These are phyloP conservation scores for Megalonaias nervosa DNA, from an alignment of 1,140 invertebrate genomes.

Conservation along the genomic window DNA sequence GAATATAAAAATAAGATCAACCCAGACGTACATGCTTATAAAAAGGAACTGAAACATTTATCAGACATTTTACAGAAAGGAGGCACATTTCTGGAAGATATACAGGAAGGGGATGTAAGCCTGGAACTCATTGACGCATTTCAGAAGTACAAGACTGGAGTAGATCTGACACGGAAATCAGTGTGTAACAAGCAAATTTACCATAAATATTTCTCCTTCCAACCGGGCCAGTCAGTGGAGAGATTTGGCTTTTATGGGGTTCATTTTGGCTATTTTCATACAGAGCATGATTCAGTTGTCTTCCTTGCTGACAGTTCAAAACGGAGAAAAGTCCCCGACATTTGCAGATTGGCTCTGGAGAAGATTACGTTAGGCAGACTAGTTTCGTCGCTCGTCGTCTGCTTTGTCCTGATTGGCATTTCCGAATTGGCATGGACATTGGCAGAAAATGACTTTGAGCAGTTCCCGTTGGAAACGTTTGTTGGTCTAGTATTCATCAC, in stretches of 20 bases:
- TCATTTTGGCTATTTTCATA: not conserved
- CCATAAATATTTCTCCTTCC: constrained; percentile 32
- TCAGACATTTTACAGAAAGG: constrained; percentile 47
- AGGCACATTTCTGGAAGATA: constrained; percentile 51
- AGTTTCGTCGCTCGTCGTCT: not conserved
- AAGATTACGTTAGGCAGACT: constrained; percentile 12
- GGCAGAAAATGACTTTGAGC: constrained; percentile 7
- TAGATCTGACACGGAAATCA: constrained; percentile 21
- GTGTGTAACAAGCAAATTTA: constrained; percentile 25
- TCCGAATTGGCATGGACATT: constrained; percentile 4
- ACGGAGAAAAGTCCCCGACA: not conserved
- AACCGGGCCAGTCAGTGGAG: constrained; percentile 17
- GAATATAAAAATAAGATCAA: constrained; percentile 30
- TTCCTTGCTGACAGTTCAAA: constrained; percentile 4
- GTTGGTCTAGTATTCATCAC: constrained; percentile 6
- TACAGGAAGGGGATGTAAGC: constrained; percentile 61
- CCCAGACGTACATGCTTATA: constrained; percentile 42
- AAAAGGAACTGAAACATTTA: constrained; percentile 40
- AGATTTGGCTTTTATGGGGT: constrained; percentile 15
- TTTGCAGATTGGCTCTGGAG: not conserved
- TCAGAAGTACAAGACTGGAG: constrained; percentile 39
- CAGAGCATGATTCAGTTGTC: constrained; percentile 2
- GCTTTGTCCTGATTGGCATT: constrained; percentile 16
- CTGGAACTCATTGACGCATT: constrained; percentile 55
- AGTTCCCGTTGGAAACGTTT: not conserved